Evolutionary conservation across 2,113 vertebrate genomes (phyloP), one percentile per base, ranked within the genome.

Genomic region (Ranitomeya variabilis): DNA sequence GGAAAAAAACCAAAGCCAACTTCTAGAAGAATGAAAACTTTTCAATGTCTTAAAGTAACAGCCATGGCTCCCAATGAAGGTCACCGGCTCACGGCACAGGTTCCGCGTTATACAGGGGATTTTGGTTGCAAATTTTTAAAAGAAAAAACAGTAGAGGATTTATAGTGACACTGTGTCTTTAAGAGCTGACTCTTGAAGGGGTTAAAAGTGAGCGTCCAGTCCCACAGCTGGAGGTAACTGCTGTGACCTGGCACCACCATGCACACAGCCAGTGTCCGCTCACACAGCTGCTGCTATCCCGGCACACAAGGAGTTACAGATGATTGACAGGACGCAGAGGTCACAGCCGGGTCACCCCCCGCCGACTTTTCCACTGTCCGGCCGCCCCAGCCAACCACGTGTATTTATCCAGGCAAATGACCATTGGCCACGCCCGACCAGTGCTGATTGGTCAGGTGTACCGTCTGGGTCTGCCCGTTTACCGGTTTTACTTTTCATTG

Each of bases 401-500:
- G 87, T 55, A 89, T 83, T 77, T 89, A 89, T 77, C 69, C 64
- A 59, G 15, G 87, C 87, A 77, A 83, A 71, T 54, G 69, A 62
- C 80, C 80, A 9, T 4, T 18, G 15, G 55, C 13, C 69, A 77
- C 80, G 59, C 57, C 69, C 59, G 3, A 1, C 15, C 3, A 0
- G 5, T n/a, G 21, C 71, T 64, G 15, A 83, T 76, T 88, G 71
- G 87, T 54, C 71, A 37, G 55, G 0, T 2, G 10, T 12, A 5
- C 45, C 9, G 62, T 31, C 10, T 73, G 69, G 8, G 15, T 1
- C 57, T 10, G 15, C 69, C 80, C 12, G 6, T 8, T 21, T 64
- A 51, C 80, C 69, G 80, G 80, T 51, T 77, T 83, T 26, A 88
- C 87, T 88, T 83, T 78, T 66, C 69, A 88, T 66, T 83, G 87